Base-by-base conservation (phyloP, 2,797 vertebrate species). In the Poecile montanus region DNA sequence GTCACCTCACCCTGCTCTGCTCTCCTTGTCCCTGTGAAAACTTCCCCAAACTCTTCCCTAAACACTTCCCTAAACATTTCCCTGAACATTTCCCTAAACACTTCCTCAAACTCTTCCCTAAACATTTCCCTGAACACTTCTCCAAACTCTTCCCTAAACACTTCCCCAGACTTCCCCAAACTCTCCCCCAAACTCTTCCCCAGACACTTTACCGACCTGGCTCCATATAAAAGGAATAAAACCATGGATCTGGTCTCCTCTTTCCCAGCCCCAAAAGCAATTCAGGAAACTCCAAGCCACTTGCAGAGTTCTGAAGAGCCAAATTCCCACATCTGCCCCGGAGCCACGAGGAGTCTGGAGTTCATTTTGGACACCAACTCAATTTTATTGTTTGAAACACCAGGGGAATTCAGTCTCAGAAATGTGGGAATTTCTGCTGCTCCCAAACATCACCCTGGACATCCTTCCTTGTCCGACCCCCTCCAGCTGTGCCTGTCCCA, bases 201-300 rank as follows among this genome's bases (percentile, higher is more conserved):
- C 1, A 0, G 68, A 74, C 90, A 34, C 25, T 81, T 81, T 11
- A 16, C 29, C 3, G 4, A 13, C 0, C 1, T 8, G 60, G 29
- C 63, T 91, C 87, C 56, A 7, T 29, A 34, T 50, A 79, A 85
- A 94, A 85, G 81, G 81, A 40, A 85, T 68, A 87, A 91, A 74
- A 91, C 53, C 16, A 40, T 1, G 7, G 51, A 17, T 72, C 44
- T 1, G 0, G 7, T 32, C 58, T 60, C 76, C 26, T 27, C 1
- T 0, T 62, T 29, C 0, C 1, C 47, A 66, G 40, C 42, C n/a
- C 1, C 13, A 18, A 72, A 36, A 27, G 8, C 26, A 50, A n/a
- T 19, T 27, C 20, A 38, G 77, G 54, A 44, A 32, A 19, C 22
- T 13, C 16, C 30, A 21, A 74, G 36, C 14, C 36, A 3, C 67